phyloP scores from a whole-genome alignment of 2,797 vertebrate species.

The Myripristis murdjan region DNA sequence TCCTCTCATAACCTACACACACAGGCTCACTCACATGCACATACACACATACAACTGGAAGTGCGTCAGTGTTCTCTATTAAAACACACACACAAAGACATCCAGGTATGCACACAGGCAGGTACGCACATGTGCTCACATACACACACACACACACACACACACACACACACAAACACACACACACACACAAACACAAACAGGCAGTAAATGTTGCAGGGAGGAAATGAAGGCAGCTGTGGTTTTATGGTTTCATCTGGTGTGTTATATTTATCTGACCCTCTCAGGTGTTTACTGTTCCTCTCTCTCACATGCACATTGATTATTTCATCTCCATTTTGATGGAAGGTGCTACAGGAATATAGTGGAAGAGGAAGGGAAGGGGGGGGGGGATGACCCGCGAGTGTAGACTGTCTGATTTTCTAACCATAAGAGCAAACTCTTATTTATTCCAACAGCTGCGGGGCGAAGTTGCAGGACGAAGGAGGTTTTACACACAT shows the following conservation, averaged over 20 bases:
- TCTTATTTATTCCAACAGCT: constrained; percentile 27
- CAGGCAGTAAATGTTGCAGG: constrained; percentile 58
- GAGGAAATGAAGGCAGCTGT: constrained; percentile 73
- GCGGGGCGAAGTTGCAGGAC: constrained; percentile 5
- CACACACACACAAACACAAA: constrained; percentile 21
- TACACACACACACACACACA: constrained; percentile 18
- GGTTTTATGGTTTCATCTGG: constrained; percentile 73
- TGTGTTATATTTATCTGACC: constrained; percentile 75
- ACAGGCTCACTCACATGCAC: not conserved
- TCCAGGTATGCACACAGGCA: constrained; percentile 19
- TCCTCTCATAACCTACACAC: not conserved
- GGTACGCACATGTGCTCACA: constrained; percentile 11
- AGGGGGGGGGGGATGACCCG: constrained; percentile 10
- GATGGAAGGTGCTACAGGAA: constrained; percentile 43
- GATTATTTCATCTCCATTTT: constrained; percentile 72
- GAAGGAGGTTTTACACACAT: not conserved
- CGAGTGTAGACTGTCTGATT: not conserved
- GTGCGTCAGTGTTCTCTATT: not conserved
- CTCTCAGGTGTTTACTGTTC: constrained; percentile 58
- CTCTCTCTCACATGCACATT: constrained; percentile 38
- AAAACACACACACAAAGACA: constrained; percentile 2
- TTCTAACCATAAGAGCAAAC: not conserved
- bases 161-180: constrained; percentile 17
- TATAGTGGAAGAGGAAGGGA: constrained; percentile 31
- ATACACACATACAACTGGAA: not conserved